Evolutionary conservation across 2,888 invertebrate species (phyloP), one percentile per base, ranked within the genome.

Genomic region (Scaptomyza flava): DNA sequence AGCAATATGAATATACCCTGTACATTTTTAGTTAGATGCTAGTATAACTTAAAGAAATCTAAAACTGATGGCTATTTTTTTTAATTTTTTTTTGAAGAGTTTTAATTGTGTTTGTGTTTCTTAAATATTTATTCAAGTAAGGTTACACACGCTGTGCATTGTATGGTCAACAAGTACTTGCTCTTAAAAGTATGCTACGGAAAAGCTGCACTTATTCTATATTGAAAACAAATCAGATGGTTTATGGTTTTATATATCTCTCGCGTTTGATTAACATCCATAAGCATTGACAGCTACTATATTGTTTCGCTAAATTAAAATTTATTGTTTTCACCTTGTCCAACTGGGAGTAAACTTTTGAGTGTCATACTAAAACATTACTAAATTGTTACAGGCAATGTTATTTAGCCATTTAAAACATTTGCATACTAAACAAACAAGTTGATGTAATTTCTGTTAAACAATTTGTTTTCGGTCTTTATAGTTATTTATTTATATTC

Each of bases 161-260:
- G 6, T 8, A 20, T n/a, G 12, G 3, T 27, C 7, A 12, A 12
- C 12, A 3, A 43, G 6, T 11, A 12, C 8, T 9, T 33, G 59
- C 59, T 41, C 59, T 0, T 6, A 42, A 62, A 62, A 62, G 58
- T 59, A 62, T 48, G 48, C 62, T 42, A 48, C 12, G 42, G 2
- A 8, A 52, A 30, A 5, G 33, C 8, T 6, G 31, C 9, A 43
- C 12, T 7, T 12, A 45, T 45, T 27, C 12, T 7, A 12, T 2
- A 20, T 42, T 42, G 11, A 42, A 20, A 42, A 42, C 2, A 11
- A 20, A 2, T 11, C 17, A 42, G 8, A 42, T 11, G 11, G 14
- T 17, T 3, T 17, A 17, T 42, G 14, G 2, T 11, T 23, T 12
- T 12, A 12, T 43, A 6, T 43, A 14, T 33, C 33, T 33, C 33